Evolutionary conservation across 2,797 vertebrate species (phyloP), one percentile per base, ranked within the genome.

Genomic region (Rhinichthys osculus): DNA sequence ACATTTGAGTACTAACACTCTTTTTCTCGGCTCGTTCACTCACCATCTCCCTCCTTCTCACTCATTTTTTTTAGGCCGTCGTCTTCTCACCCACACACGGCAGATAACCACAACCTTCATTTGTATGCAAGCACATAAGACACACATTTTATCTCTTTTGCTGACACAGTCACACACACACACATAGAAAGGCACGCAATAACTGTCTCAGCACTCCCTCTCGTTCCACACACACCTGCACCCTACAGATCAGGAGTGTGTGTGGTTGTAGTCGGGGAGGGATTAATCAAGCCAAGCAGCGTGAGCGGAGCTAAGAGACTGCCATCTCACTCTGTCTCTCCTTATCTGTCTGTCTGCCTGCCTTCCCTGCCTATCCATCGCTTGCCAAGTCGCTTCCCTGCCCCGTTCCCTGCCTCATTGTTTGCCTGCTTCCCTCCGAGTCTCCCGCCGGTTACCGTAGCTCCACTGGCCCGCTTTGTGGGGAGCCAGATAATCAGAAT

Each of bases 401-500:
- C 87, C 89, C 82, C 27, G 85, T 79, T 90, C 85, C 86, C 47
- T 73, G 82, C 87, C 85, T 84, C 88, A 88, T 77, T 91, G 91
- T 94, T 91, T 93, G 91, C 88, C 92, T 88, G 85, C 89, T 85
- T 83, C 81, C 89, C 83, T 81, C 89, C 62, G 82, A 90, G 91
- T 90, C 90, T 90, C 87, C 91, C 87, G 85, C 90, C 89, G 87
- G 89, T 90, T 89, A 85, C 86, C 87, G 88, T 84, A 90, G 91
- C 92, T 91, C 92, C 92, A 91, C 85, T 89, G 90, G 86, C 92
- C 92, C 83, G 87, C 91, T 90, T 91, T 90, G 93, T 92, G 92
- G 93, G 92, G 95, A 96, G 95, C 92, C 93, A 95, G 90, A 94
- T 95, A 94, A 96, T 95, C 93, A 94, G 93, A 92, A 96, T 92